Conservation (phyloP, 2,888 invertebrate species). For the Microctonus hyperodae region DNA sequence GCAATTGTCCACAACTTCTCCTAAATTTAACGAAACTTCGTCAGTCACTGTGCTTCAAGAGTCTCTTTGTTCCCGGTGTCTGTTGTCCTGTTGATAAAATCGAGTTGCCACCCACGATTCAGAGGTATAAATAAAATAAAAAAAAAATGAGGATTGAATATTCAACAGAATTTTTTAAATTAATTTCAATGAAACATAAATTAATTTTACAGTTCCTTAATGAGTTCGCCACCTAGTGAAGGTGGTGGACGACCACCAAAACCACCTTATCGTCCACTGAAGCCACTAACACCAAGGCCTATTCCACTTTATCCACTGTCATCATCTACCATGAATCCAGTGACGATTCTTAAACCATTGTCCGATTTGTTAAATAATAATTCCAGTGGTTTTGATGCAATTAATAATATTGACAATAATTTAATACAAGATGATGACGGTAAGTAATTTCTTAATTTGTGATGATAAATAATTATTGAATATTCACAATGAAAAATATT, state of each 20-base stretch:
- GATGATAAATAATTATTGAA: not conserved
- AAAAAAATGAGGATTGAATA: not conserved
- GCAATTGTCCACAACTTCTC: constrained; percentile 85
- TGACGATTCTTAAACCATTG: constrained; percentile 30
- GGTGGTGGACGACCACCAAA: constrained; percentile 63
- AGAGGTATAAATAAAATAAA: constrained; percentile 38
- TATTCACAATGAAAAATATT: not conserved
- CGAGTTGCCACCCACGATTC: constrained; percentile 23
- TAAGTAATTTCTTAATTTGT: too few relatives aligned
- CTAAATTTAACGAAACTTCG: constrained; percentile 82
- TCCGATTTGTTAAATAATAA: constrained; percentile 42
- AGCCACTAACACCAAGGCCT: constrained; percentile 63
- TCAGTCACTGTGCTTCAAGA: constrained; percentile 90
- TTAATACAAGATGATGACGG: constrained; percentile 60
- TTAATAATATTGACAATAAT: constrained; percentile 53
- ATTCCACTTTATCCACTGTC: constrained; percentile 59
- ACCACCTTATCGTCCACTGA: constrained; percentile 62
- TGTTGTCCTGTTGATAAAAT: constrained; percentile 75
- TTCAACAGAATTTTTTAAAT: too few relatives aligned
- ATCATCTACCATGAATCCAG: constrained; percentile 38
- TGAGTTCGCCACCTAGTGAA: constrained; percentile 38
- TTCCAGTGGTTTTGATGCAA: constrained; percentile 23
- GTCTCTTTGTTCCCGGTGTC: constrained; percentile 89
- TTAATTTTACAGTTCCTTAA: constrained; percentile 36
- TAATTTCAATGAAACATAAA: constrained; percentile 17